Evolutionary conservation across 1,140 invertebrate species (phyloP), one percentile per base, ranked within the genome.

Genomic region (Bilobella aurantiaca): DNA sequence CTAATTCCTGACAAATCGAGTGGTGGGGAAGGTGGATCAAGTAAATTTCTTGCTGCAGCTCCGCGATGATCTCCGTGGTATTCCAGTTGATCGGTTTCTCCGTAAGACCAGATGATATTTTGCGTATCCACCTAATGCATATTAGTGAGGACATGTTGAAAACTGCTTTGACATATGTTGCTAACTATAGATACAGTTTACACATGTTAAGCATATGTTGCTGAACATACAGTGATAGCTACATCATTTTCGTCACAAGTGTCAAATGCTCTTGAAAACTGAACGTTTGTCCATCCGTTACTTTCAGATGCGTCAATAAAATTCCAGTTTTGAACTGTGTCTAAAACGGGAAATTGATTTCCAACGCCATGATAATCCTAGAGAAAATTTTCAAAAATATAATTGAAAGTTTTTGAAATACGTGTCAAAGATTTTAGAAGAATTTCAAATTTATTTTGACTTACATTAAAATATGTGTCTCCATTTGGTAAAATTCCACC

Each of bases 241-340:
- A 66, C 30, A 42, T 67, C 66, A 0, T 67, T 30, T 3, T 60
- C 53, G 76, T 87, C 85, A 75, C 85, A 87, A 71, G 85, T 87
- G 77, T 86, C 82, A 75, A 86, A 82, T 75, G 80, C 80, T 61
- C 86, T 79, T 49, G 80, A 80, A 75, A 87, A 87, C 67, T 83
- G 78, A 25, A 87, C 78, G 21, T 85, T 84, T 18, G 86, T 87
- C 75, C 87, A 85, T 46, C 85, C 87, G 72, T 82, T 83, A 74
- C 86, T 87, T 78, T 87, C 84, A 73, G 84, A 84, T 61, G 84
- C 86, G 62, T 83, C 76, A 73, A 86, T 79, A 70, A 87, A 80
- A 72, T 81, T 79, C 74, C 85, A 86, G 78, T 87, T 84, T 75
- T 86, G 85, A 70, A 82, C 85, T 42, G 80, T 79, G 77, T 87